Percentiles rank a stretch among this genome's conserved stretches.
phyloP scores from a whole-genome alignment of 1,140 invertebrate species.

The Metaphire vulgaris region DNA sequence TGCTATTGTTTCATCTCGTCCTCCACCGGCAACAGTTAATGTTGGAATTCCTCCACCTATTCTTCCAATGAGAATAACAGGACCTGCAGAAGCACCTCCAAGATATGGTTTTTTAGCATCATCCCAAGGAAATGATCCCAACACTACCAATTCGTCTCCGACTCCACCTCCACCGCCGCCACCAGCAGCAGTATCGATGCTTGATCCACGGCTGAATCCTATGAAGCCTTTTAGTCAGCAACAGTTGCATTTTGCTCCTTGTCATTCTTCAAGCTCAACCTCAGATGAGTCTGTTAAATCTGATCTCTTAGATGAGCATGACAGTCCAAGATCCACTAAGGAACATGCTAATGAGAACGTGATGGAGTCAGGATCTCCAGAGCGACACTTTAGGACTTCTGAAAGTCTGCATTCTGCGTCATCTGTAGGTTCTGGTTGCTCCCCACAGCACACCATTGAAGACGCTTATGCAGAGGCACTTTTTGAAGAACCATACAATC shows the following conservation, averaged over 20 bases:
- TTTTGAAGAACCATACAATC: conserved; percentile 10
- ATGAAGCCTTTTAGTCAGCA: not conserved
- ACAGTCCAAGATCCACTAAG: too few species aligned
- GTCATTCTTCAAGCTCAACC: too few species aligned
- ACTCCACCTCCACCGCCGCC: not conserved
- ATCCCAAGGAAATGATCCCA: not conserved
- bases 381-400: not conserved
- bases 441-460: not conserved
- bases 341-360: too few species aligned
- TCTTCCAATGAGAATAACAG: not conserved
- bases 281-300: not conserved
- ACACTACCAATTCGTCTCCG: not conserved
- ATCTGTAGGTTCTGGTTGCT: not conserved
- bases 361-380: too few species aligned
- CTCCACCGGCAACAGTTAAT: not conserved
- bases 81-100: not conserved
- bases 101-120: not conserved
- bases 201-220: not conserved
- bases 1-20: not conserved
- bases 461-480: conserved; percentile 19
- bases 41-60: not conserved
- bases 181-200: not conserved
- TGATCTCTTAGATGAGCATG: too few species aligned
- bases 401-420: not conserved
- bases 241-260: not conserved